phyloP scores from a whole-genome alignment of 2,888 invertebrate genomes.

The Melolontha melolontha region DNA sequence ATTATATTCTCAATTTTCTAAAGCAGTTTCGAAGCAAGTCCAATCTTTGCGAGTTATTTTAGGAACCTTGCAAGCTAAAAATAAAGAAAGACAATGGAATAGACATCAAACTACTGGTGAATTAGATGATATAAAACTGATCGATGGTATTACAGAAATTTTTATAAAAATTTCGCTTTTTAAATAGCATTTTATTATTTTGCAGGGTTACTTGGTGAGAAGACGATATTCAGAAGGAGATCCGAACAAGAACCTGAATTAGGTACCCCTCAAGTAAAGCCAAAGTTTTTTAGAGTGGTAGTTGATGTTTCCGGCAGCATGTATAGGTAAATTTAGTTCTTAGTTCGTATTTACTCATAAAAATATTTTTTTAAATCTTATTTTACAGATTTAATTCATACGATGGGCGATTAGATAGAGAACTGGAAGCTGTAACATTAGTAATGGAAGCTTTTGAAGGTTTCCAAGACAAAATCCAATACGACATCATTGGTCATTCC shows the following conservation, averaged over 20 bases:
- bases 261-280: constrained; percentile 87
- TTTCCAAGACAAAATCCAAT: constrained; percentile 88
- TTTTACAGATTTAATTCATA: constrained; percentile 87
- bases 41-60: constrained; percentile 87
- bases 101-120: constrained; percentile 96
- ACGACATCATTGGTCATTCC: constrained; percentile 95
- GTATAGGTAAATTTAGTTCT: constrained; percentile 75
- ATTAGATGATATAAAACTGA: constrained; percentile 92
- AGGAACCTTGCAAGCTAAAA: constrained; percentile 90
- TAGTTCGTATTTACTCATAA: not conserved
- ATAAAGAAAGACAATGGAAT: constrained; percentile 94
- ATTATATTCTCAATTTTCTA: constrained; percentile 85
- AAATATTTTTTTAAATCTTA: too few species aligned
- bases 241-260: constrained; percentile 89
- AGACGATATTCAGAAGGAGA: constrained; percentile 87
- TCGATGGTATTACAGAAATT: constrained; percentile 77
- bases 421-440: constrained; percentile 89
- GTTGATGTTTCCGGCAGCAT: constrained; percentile 97
- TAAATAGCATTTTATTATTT: constrained; percentile 21
- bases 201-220: constrained; percentile 87
- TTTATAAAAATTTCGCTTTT: not conserved
- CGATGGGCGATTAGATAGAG: constrained; percentile 91
- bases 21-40: constrained; percentile 84
- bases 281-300: constrained; percentile 87
- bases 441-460: constrained; percentile 93